Base-by-base conservation (phyloP, 2,888 invertebrate genomes). In the Oscheius sp. region DNA sequence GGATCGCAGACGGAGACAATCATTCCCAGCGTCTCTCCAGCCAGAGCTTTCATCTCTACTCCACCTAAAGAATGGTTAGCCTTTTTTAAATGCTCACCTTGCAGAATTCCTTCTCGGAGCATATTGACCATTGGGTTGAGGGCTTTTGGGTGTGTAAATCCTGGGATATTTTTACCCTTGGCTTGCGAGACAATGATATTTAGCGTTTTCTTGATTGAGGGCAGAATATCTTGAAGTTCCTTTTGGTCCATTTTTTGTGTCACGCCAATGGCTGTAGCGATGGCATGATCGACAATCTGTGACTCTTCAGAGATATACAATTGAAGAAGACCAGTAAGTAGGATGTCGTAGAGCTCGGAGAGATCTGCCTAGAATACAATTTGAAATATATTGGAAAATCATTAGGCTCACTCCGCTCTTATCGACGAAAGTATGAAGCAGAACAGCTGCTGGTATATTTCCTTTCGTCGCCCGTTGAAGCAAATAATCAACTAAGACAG, bases 21-120 rank as follows among this genome's bases (percentile, higher is more conserved):
- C 87, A 91, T 91, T 61, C 92, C 92, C 80, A 97, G 89, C 74
- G 95, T 95, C 85, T 93, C 91, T 6, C 96, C 94, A 0, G 96
- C 95, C 75, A 92, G 92, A 88, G 96, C 97, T 87, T 97, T 97
- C 86, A 94, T 91, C 77, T 97, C 97, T 0, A 95, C 94, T 67
- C 93, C 90, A 0, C 96, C 47, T 47, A 26, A 30, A 45, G 12
- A 47, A 2, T 4, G 2, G 24, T 47, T 47, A 41, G 12, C 14
- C 14, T 41, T 41, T 14, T 2, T 41, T 4, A 47, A 20, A 45
- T 8, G 17, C 38, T 17, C 5, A 71, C 73, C 74, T 41, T 76
- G 74, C 8, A 98, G 89, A 85, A 98, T 93, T 1, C 95, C 94
- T 88, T 98, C 97, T 50, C 97, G 91, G 89, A 96, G 95, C 68